These are phyloP conservation scores for Montipora efflorescens DNA, from an alignment of 64 coral and sea anemone genomes.

Conservation along the genomic window DNA sequence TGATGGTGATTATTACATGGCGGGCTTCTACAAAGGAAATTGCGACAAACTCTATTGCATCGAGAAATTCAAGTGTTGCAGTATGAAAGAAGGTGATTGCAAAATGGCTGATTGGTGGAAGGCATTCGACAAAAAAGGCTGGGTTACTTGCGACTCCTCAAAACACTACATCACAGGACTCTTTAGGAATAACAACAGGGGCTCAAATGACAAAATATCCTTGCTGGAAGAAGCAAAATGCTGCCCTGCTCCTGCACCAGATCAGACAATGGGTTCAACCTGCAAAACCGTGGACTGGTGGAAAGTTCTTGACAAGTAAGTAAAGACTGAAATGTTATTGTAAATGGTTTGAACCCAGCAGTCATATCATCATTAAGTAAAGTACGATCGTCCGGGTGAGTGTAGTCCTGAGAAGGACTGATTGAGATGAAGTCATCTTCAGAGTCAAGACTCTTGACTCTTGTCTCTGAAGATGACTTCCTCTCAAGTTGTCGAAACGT, in stretches of 20 bases:
- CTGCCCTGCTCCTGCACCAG: constrained; percentile 10
- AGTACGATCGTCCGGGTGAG: too few relatives aligned
- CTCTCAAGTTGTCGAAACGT: too few relatives aligned
- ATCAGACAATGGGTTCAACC: background rate
- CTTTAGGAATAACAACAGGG: background rate
- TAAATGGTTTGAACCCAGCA: too few relatives aligned
- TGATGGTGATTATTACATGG: constrained; percentile 32
- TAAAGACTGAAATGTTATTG: too few relatives aligned
- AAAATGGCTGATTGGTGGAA: constrained; percentile 9
- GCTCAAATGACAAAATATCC: background rate
- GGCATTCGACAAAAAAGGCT: constrained; percentile 26
- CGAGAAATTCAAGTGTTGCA: constrained; percentile 68
- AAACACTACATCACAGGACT: constrained; percentile 36
- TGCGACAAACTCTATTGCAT: constrained; percentile 44
- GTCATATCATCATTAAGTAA: too few relatives aligned
- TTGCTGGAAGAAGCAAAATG: constrained; percentile 30
- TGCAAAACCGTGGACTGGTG: constrained; percentile 13
- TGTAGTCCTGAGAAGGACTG: too few relatives aligned
- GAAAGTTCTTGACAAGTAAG: constrained; percentile 27
- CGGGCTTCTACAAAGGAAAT: constrained; percentile 36
- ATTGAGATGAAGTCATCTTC: too few relatives aligned
- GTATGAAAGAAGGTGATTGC: constrained; percentile 15
- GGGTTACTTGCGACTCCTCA: constrained; percentile 13
- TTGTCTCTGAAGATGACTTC: too few relatives aligned
- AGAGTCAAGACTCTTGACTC: too few relatives aligned